These are phyloP conservation scores for Eumeta japonica DNA, from an alignment of 1,140 invertebrate genomes.

Conservation along the genomic window DNA sequence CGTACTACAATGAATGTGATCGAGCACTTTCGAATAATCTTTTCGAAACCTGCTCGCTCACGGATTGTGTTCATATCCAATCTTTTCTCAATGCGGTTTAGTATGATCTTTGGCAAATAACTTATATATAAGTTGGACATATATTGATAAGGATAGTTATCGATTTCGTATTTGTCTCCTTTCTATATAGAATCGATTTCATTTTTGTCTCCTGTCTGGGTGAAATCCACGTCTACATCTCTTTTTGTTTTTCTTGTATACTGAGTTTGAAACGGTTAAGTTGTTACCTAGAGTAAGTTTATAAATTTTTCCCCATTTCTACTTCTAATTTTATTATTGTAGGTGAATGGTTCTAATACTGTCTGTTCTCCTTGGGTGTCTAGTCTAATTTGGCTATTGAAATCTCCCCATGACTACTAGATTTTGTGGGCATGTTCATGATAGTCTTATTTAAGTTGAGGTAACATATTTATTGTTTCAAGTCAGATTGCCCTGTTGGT, in stretches of 20 bases:
- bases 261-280: conserved; percentile 19
- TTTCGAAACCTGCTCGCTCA: no score
- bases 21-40: no score
- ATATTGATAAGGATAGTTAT: no score
- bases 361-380: conserved; percentile 15
- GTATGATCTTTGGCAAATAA: no score
- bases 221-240: conserved; percentile 17
- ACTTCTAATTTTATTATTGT: conserved; percentile 24
- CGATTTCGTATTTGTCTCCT: no score
- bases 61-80: no score
- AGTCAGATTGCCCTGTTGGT: conserved; percentile 18
- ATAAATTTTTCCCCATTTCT: no score
- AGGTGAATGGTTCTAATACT: conserved; percentile 18
- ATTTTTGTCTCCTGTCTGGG: no score
- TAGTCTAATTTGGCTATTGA: conserved; percentile 19
- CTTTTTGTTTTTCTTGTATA: conserved; percentile 18
- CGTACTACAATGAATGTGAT: no score
- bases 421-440: conserved; percentile 15
- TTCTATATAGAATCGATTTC: no score
- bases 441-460: conserved; percentile 10
- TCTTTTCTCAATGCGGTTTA: no score
- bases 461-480: conserved; percentile 14
- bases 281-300: conserved; percentile 19
- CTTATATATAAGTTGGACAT: no score
- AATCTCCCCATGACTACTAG: conserved; percentile 20